Evolutionary conservation across 1,140 invertebrate species (phyloP).

Genomic region (Piezodorus guildinii): DNA sequence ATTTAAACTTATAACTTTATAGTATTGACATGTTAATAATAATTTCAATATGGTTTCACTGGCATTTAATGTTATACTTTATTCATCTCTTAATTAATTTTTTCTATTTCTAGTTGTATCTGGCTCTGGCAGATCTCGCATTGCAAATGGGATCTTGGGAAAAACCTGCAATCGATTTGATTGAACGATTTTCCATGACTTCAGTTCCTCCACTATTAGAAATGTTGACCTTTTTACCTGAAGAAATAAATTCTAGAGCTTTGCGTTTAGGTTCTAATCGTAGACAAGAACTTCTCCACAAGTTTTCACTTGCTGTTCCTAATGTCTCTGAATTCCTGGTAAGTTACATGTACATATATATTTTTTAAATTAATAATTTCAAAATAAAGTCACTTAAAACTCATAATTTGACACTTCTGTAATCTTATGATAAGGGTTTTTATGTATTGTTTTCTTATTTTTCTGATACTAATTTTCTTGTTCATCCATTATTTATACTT

Average conservation of each 20-base stretch:
- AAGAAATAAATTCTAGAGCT: slow-evolving; percentile 79
- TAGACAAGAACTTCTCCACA: slow-evolving; percentile 64
- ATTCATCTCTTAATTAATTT: slow-evolving; percentile 16
- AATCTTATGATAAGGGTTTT: too few species aligned
- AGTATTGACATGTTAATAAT: too few species aligned
- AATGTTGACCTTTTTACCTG: slow-evolving; percentile 87
- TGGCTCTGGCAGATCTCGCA: slow-evolving; percentile 84
- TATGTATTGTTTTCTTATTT: too few species aligned
- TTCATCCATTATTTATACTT: too few species aligned
- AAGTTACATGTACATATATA: too few species aligned
- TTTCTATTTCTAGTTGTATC: slow-evolving; percentile 53
- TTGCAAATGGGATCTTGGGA: slow-evolving; percentile 91
- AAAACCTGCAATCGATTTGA: slow-evolving; percentile 72
- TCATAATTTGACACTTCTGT: neutral
- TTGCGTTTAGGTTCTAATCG: slow-evolving; percentile 83
- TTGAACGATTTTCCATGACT: slow-evolving; percentile 50
- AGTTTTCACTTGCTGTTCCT: slow-evolving; percentile 54
- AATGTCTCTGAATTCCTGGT: slow-evolving; percentile 64
- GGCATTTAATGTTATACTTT: too few species aligned
- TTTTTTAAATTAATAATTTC: neutral
- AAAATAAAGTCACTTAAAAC: neutral
- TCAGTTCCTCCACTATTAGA: slow-evolving; percentile 74
- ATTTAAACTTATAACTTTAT: too few species aligned
- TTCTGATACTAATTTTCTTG: too few species aligned
- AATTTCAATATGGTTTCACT: too few species aligned